These are phyloP conservation scores for Protomyctophum bolini DNA, from an alignment of 2,113 vertebrate genomes.

Conservation along the genomic window DNA sequence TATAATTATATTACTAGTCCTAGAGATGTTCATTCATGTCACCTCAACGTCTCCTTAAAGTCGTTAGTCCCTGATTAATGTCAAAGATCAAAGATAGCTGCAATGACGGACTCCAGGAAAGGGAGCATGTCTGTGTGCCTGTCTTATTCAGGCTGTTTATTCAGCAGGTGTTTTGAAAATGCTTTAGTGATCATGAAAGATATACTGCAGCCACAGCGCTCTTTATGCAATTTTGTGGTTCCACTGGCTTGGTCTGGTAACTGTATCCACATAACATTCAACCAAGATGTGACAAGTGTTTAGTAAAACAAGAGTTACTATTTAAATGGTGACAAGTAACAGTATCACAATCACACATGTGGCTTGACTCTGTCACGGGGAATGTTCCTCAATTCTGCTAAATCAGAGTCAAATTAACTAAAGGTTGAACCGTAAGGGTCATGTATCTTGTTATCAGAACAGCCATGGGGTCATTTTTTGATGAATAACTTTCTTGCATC, in stretches of 20 bases:
- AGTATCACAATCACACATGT: neutral
- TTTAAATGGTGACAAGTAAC: slow-evolving; percentile 1
- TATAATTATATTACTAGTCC: neutral
- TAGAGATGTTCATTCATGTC: no score
- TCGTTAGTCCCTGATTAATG: slow-evolving; percentile 45
- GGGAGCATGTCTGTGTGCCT: neutral
- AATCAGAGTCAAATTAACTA: slow-evolving; percentile 4
- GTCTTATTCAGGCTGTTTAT: neutral
- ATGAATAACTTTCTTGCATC: neutral
- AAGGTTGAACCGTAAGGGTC: neutral
- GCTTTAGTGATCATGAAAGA: neutral
- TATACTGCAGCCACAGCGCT: neutral
- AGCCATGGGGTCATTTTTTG: neutral
- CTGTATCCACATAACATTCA: slow-evolving; percentile 3
- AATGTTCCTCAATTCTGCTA: neutral
- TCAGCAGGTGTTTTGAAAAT: neutral
- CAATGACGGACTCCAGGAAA: slow-evolving; percentile 32
- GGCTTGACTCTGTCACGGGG: slow-evolving; percentile 4
- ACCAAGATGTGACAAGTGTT: slow-evolving; percentile 4
- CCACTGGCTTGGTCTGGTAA: neutral
- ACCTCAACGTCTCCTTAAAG: slow-evolving; percentile 3
- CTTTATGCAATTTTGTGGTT: neutral
- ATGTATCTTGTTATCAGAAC: slow-evolving; percentile 20
- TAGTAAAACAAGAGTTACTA: slow-evolving; percentile 11
- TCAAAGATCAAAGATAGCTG: slow-evolving; percentile 44